Evolutionary conservation across 2,888 invertebrate genomes (phyloP).

Genomic region (Candidula unifasciata): DNA sequence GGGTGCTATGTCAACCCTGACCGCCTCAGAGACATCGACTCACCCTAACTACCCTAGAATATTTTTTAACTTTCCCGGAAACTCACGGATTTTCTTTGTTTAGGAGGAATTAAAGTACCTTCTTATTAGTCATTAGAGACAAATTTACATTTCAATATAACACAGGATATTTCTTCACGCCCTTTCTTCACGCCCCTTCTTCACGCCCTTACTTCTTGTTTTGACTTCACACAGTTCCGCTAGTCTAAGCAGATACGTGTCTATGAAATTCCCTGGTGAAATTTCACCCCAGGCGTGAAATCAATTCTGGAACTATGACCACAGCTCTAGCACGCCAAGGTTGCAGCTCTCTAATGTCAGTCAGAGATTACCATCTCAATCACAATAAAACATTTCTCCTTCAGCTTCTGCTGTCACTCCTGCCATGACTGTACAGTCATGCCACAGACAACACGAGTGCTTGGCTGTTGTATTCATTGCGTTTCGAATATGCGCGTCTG

Average conservation of each 20-base stretch:
- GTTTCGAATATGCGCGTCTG: not conserved
- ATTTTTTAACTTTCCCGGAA: no score
- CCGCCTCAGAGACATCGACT: no score
- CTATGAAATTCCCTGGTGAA: not conserved
- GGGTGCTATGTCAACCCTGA: no score
- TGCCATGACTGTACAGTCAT: no score
- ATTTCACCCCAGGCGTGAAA: constrained; percentile 1
- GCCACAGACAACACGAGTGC: not conserved
- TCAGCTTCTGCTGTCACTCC: not conserved
- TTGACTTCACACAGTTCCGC: not conserved
- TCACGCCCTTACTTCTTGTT: not conserved
- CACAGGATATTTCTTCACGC: no score
- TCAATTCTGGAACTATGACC: not conserved
- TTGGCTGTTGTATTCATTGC: not conserved
- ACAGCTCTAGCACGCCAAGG: not conserved
- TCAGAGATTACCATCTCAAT: not conserved
- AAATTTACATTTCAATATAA: no score
- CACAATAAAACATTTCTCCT: not conserved
- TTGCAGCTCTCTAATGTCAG: not conserved
- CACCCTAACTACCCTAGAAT: no score
- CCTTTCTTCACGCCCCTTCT: not conserved
- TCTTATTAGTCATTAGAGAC: no score
- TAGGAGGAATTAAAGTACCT: no score
- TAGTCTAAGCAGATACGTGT: not conserved
- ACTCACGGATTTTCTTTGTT: no score